Evolutionary conservation across 2,797 vertebrate species (phyloP).

Genomic region (Manis crassicaudata): DNA sequence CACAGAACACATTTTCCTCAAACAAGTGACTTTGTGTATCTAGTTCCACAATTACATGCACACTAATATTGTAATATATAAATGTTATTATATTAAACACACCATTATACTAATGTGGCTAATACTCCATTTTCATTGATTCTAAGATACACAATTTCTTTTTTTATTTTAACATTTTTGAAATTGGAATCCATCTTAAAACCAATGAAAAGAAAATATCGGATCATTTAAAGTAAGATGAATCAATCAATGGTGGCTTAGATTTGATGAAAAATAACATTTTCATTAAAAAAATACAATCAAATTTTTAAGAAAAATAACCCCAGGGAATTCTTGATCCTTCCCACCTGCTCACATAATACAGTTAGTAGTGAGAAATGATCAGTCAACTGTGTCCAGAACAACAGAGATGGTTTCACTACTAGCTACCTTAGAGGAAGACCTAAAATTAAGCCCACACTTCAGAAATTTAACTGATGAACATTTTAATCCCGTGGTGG

Average conservation of each 20-base stretch:
- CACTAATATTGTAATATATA: neutral
- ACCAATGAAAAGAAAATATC: slow-evolving; percentile 14
- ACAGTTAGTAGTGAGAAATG: neutral
- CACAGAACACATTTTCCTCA: neutral
- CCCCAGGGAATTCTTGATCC: neutral
- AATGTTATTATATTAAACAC: neutral
- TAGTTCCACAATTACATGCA: neutral
- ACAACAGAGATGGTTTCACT: neutral
- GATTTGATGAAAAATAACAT: neutral
- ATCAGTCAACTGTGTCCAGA: neutral
- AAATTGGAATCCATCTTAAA: neutral
- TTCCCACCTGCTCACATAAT: neutral
- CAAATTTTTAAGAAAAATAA: slow-evolving; percentile 19
- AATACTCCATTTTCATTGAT: neutral
- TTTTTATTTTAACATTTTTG: slow-evolving; percentile 3
- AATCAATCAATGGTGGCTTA: neutral
- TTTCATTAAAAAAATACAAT: neutral
- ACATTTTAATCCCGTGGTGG: neutral
- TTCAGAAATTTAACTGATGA: neutral
- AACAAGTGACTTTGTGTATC: neutral
- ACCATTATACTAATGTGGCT: neutral
- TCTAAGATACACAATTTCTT: neutral
- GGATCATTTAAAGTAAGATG: neutral
- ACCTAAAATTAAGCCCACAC: neutral
- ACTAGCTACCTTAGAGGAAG: neutral